These are phyloP conservation scores for Gryllus bimaculatus DNA, from an alignment of 1,140 invertebrate genomes.

Conservation along the genomic window DNA sequence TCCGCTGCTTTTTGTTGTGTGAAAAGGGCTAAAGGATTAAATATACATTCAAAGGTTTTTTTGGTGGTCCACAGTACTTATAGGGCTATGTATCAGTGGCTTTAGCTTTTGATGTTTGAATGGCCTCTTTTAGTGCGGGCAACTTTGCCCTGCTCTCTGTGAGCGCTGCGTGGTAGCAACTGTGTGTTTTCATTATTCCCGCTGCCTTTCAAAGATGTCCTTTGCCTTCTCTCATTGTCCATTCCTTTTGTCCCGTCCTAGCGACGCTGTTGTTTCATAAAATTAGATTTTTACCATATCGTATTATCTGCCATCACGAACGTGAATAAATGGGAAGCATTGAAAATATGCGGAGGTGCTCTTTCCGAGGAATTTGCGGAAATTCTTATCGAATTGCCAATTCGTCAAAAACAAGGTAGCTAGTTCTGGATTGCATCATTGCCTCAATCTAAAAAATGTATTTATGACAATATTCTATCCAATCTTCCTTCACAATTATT, in stretches of 20 bases:
- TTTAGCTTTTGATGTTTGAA: slow-evolving; percentile 5
- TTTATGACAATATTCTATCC: too few relatives aligned
- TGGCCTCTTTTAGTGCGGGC: neutral
- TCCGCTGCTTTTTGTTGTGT: slow-evolving; percentile 13
- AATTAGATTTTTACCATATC: neutral
- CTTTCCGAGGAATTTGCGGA: too few relatives aligned
- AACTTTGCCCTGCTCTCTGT: neutral
- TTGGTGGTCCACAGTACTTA: slow-evolving; percentile 7
- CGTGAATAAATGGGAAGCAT: too few relatives aligned
- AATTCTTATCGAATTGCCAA: too few relatives aligned
- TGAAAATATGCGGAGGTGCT: too few relatives aligned
- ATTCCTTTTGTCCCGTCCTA: neutral
- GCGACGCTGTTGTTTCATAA: neutral
- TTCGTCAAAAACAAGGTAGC: too few relatives aligned
- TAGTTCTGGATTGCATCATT: too few relatives aligned
- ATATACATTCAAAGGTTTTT: slow-evolving; percentile 14
- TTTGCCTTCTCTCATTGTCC: slow-evolving; percentile 1
- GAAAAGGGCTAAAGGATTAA: slow-evolving; percentile 13
- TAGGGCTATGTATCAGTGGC: neutral
- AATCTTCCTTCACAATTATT: too few relatives aligned
- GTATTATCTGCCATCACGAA: neutral
- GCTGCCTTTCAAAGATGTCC: neutral
- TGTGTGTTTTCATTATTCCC: slow-evolving; percentile 1
- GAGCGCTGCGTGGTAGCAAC: neutral
- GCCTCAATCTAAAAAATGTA: too few relatives aligned